Percentiles rank a stretch among this genome's conserved stretches.
Conservation (phyloP, 2,797 vertebrate species). For the Lerista edwardsae region DNA sequence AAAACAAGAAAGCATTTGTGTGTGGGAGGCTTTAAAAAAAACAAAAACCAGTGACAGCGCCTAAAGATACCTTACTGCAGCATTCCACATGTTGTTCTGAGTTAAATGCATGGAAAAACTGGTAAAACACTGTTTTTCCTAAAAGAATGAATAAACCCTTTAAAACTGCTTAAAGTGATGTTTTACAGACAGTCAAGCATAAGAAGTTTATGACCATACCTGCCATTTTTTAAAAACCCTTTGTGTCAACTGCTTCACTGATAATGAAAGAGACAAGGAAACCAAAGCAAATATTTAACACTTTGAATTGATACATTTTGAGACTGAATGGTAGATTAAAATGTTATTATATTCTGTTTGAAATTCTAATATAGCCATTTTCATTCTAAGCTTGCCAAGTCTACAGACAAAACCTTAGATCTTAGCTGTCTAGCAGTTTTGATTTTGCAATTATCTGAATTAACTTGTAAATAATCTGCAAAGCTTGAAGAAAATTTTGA, state of each 20-base stretch:
- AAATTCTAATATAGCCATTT: neutral
- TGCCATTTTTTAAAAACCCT: neutral
- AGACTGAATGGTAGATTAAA: neutral
- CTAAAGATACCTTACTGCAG: neutral
- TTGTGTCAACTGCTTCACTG: neutral
- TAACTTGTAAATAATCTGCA: neutral
- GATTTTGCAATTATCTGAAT: neutral
- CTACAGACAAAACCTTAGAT: neutral
- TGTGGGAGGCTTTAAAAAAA: neutral
- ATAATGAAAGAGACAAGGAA: neutral
- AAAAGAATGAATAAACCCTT: neutral
- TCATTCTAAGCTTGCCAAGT: neutral
- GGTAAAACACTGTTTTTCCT: neutral
- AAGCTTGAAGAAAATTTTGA: neutral
- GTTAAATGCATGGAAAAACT: neutral
- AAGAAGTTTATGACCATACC: neutral
- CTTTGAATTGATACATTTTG: neutral
- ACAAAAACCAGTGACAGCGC: neutral
- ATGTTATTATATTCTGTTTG: neutral
- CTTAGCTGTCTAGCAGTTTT: neutral
- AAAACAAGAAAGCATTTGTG: neutral
- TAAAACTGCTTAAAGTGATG: neutral
- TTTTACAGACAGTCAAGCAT: neutral
- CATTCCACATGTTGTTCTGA: neutral
- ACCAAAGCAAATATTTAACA: neutral